These are phyloP conservation scores for Monomorium pharaonis DNA, from an alignment of 1,140 invertebrate genomes.

Conservation along the genomic window DNA sequence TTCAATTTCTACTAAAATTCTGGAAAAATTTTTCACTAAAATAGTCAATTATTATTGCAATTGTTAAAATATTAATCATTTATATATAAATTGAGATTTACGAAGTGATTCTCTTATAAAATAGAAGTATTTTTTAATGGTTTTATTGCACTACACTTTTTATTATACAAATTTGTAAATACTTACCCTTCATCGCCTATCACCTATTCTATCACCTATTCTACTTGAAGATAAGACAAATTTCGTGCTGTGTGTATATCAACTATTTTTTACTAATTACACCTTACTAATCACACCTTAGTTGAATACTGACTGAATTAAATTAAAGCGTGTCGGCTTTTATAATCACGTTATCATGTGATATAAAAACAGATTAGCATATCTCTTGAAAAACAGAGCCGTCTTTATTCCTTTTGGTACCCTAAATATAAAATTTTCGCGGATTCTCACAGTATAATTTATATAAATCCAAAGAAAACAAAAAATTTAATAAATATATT, in stretches of 20 bases:
- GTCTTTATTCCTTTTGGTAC: no score
- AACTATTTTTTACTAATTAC: neutral
- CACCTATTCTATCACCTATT: neutral
- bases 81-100: neutral
- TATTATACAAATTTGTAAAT: neutral
- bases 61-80: neutral
- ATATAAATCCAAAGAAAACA: no score
- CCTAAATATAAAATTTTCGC: no score
- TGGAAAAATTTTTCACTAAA: no score
- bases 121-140: neutral
- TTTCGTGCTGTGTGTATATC: neutral
- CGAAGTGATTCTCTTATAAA: neutral
- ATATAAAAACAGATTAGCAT: no score
- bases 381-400: no score
- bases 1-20: no score
- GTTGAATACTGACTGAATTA: neutral
- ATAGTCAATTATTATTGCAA: neutral
- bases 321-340: constrained; percentile 13
- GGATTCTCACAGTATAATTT: no score
- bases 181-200: constrained; percentile 37
- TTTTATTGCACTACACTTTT: neutral
- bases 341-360: constrained; percentile 30
- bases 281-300: constrained; percentile 11
- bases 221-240: neutral
- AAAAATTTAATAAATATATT: no score